Percentiles rank a stretch among this genome's conserved stretches.
These are phyloP conservation scores for Aegypius monachus DNA, from an alignment of 2,113 vertebrate genomes.

Conservation along the genomic window DNA sequence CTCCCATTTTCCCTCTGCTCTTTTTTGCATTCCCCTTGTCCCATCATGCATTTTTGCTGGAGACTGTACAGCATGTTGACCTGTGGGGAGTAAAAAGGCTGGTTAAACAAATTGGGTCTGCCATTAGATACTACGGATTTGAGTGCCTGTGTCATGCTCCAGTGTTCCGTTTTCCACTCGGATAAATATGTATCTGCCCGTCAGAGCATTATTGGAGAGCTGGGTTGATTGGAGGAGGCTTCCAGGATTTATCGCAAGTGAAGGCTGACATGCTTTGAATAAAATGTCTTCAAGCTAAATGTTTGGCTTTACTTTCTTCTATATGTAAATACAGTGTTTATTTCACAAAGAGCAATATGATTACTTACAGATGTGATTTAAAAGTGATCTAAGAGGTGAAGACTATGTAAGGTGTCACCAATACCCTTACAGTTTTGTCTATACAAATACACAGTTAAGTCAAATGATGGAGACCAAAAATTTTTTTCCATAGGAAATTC, in stretches of 20 bases:
- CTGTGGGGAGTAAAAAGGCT: neutral
- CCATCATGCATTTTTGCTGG: neutral
- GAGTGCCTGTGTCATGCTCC: neutral
- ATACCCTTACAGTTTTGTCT: neutral
- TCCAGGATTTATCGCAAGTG: neutral
- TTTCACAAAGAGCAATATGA: neutral
- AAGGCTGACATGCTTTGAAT: neutral
- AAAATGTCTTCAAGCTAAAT: neutral
- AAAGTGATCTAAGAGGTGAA: neutral
- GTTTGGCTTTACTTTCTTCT: neutral
- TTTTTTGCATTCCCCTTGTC: neutral
- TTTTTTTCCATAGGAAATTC: neutral
- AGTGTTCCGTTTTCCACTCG: neutral
- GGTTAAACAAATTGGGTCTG: neutral
- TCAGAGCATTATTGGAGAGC: neutral
- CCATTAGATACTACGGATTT: neutral
- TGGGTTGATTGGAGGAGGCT: neutral
- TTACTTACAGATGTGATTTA: neutral
- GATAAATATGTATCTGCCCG: neutral
- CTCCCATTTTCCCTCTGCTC: neutral
- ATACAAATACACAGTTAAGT: neutral
- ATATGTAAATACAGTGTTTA: neutral
- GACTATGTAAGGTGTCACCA: neutral
- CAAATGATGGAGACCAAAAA: neutral
- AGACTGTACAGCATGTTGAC: rapidly evolving